These are phyloP conservation scores for Cercopithecus mona DNA, from an alignment of 2,113 vertebrate species.

Conservation along the genomic window DNA sequence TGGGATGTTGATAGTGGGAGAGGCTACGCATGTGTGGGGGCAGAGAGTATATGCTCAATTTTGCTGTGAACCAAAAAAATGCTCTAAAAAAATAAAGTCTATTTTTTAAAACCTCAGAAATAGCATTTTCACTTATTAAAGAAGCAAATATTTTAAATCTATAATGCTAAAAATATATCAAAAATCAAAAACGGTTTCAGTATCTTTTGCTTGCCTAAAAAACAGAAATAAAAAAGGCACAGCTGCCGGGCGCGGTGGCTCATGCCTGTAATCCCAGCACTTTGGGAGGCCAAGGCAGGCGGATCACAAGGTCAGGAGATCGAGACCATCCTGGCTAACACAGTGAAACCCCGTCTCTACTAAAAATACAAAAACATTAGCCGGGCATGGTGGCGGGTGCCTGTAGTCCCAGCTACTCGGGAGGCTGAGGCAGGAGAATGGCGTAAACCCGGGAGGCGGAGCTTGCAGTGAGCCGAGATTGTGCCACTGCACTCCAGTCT, in stretches of 20 bases:
- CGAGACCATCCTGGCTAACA: too few relatives aligned
- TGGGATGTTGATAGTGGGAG: not conserved
- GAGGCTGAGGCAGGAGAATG: too few relatives aligned
- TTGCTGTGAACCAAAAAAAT: not conserved
- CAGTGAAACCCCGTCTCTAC: too few relatives aligned
- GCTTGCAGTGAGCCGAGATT: too few relatives aligned
- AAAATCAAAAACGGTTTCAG: not conserved
- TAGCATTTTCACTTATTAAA: constrained; percentile 16
- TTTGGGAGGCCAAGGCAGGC: too few relatives aligned
- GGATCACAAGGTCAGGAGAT: too few relatives aligned
- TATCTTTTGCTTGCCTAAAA: not conserved
- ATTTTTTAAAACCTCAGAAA: not conserved
- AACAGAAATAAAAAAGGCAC: not conserved
- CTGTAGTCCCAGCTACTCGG: too few relatives aligned
- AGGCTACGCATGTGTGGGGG: rapidly evolving
- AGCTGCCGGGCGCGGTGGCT: not conserved
- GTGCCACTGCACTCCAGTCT: too few relatives aligned
- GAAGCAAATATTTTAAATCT: not conserved
- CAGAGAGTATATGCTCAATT: not conserved
- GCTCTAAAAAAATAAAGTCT: not conserved
- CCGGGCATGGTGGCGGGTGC: rapidly evolving
- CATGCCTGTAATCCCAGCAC: too few relatives aligned
- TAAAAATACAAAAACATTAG: too few relatives aligned
- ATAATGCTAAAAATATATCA: not conserved
- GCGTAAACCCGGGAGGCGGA: too few relatives aligned